phyloP scores from a whole-genome alignment of 2,113 vertebrate species.

The Ceyx margarethae region DNA sequence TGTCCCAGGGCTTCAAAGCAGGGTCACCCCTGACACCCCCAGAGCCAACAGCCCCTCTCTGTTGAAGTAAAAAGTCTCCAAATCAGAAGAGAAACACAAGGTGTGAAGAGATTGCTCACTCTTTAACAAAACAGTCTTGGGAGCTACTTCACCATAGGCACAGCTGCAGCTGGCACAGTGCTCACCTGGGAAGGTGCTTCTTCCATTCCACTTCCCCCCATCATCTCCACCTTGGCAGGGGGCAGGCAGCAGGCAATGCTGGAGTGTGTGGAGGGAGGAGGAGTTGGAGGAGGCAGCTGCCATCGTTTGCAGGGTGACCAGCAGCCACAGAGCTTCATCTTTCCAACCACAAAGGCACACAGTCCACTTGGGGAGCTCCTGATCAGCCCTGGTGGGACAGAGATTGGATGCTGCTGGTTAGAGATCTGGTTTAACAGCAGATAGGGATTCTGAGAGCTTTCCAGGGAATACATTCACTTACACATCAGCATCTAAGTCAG shows the following conservation, averaged over 20 bases:
- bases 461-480: neutral
- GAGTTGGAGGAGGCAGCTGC: neutral
- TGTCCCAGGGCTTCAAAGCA: accelerated
- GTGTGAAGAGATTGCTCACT: neutral
- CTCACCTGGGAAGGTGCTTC: neutral
- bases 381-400: neutral
- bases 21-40: neutral
- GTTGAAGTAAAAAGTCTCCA: neutral
- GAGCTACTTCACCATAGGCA: neutral
- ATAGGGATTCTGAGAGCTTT: neutral
- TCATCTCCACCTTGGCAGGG: accelerated
- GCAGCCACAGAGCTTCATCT: neutral
- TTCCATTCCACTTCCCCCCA: neutral
- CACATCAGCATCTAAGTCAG: neutral
- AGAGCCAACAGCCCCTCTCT: neutral
- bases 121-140: neutral
- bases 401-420: neutral
- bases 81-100: neutral
- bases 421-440: neutral
- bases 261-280: neutral
- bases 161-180: neutral
- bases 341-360: neutral
- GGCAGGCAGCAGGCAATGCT: neutral
- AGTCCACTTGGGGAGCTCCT: neutral
- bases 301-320: neutral